These are phyloP conservation scores for Dasypolia templi DNA, from an alignment of 2,888 invertebrate genomes.

Conservation along the genomic window DNA sequence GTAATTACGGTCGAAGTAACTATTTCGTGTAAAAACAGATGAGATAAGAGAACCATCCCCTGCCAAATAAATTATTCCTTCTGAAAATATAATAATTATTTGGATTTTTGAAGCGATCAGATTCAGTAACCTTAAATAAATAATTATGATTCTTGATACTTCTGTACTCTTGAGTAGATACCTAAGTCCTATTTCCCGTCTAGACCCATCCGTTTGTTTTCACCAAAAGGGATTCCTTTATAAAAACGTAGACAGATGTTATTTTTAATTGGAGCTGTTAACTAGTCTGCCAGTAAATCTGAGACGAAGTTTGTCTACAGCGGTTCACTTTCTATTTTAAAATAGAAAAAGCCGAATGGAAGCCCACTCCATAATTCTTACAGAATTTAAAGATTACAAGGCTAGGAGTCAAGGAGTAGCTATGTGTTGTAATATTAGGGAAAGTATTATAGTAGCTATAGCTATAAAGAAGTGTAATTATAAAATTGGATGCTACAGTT, in stretches of 20 bases:
- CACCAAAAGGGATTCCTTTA: slow-evolving; percentile 28
- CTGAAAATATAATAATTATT: neutral
- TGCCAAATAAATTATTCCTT: neutral
- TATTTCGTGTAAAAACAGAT: neutral
- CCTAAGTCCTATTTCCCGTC: slow-evolving; percentile 20
- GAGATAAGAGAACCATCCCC: neutral
- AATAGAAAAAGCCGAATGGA: slow-evolving; percentile 17
- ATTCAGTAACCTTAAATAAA: neutral
- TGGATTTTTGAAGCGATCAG: neutral
- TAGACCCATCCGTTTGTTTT: slow-evolving; percentile 39
- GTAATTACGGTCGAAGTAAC: neutral
- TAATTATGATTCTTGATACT: neutral
- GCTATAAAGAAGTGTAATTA: neutral
- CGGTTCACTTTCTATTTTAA: slow-evolving; percentile 3
- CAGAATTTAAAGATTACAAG: neutral
- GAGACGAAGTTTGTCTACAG: slow-evolving; percentile 19
- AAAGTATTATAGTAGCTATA: too few species aligned
- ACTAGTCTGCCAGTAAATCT: slow-evolving; percentile 26
- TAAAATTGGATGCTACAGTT: neutral
- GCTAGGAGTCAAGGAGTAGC: neutral
- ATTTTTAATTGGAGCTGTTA: slow-evolving; percentile 38
- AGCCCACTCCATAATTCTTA: neutral
- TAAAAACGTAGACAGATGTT: slow-evolving; percentile 1
- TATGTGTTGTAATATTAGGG: too few species aligned
- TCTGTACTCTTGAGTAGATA: neutral